Evolutionary conservation across 2,113 vertebrate species (phyloP), one percentile per base, ranked within the genome.

Genomic region (Eptatretus burgeri): DNA sequence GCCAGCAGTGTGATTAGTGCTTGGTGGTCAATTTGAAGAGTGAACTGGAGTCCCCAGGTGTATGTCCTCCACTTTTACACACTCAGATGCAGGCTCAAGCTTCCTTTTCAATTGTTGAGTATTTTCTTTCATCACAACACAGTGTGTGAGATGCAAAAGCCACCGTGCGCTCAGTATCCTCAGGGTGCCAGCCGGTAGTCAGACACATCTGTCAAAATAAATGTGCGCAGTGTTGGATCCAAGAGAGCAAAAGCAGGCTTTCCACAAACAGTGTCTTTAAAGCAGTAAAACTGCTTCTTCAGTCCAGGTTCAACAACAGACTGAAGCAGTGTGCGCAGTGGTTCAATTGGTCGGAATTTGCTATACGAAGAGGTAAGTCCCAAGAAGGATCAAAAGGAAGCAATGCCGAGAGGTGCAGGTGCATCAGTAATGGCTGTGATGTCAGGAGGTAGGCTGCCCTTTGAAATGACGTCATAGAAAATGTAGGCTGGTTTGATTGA

Each of bases 71-170:
- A 18, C 18, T 56, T 56, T 49, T 63, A 3, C 41, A n/a, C 16
- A 18, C 16, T 10, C 17, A 14, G 27, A 49, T 20, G 50, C 67
- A 67, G 12, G 50, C 65, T 14, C 65, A 60, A 5, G 64, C 68
- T 51, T 68, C 68, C 16, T 67, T 66, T 64, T 71, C 67, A 4
- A 67, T 16, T 10, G 51, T 66, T 1, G 69, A 69, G n/a, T 67
- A 69, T 18, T 68, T 68, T 13, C 66, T 51, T 20, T 69, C 65
- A 13, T 66, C n/a, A n/a, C 64, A 11, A 11, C 53, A 20, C 8
- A 68, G 19, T 2, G 63, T 67, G 9, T 63, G 51, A 5, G 69
- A 70, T 14, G 69, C 64, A 50, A 70, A 70, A 13, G 66, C 66
- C 53, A 56, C 7, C 14, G 7, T 19, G 14, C 19, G 5, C 53